Conservation (phyloP, 2,797 vertebrate genomes). For the Fistularia commersonii region DNA sequence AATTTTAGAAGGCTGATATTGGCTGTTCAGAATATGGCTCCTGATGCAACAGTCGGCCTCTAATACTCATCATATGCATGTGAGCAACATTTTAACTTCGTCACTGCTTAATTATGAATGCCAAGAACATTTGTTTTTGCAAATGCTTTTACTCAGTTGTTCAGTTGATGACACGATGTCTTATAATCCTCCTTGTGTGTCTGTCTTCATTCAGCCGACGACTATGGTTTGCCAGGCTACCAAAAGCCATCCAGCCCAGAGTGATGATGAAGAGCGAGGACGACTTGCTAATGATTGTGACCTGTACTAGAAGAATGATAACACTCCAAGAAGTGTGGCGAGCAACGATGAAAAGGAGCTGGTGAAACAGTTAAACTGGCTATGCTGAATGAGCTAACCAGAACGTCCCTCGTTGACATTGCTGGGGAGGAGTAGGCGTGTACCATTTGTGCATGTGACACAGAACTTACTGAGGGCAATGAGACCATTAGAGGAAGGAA, state of each 20-base stretch:
- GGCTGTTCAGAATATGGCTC: neutral
- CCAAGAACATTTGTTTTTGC: too few relatives aligned
- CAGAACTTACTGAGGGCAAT: conserved; percentile 18
- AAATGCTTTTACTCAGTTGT: too few relatives aligned
- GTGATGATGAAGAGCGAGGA: conserved; percentile 9
- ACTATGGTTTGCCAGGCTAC: too few relatives aligned
- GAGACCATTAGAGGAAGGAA: conserved; percentile 9
- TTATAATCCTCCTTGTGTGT: too few relatives aligned
- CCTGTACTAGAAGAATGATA: conserved; percentile 11
- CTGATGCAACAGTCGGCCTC: too few relatives aligned
- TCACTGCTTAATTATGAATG: too few relatives aligned
- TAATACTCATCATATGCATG: too few relatives aligned
- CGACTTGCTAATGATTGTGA: conserved; percentile 10
- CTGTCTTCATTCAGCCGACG: too few relatives aligned
- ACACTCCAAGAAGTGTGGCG: neutral
- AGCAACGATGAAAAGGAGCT: conserved; percentile 3
- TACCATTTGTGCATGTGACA: conserved; percentile 18
- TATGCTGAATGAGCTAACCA: conserved; percentile 17
- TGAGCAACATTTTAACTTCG: too few relatives aligned
- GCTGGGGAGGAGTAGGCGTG: conserved; percentile 19
- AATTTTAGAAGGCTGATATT: neutral
- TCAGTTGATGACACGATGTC: too few relatives aligned
- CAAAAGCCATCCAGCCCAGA: neutral
- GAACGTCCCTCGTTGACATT: conserved; percentile 8
- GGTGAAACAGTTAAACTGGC: neutral